A percentile compares a stretch with the other conserved stretches of the same genome.
These are phyloP conservation scores for Micrasema longulum DNA, from an alignment of 1,140 invertebrate genomes.

Conservation along the genomic window DNA sequence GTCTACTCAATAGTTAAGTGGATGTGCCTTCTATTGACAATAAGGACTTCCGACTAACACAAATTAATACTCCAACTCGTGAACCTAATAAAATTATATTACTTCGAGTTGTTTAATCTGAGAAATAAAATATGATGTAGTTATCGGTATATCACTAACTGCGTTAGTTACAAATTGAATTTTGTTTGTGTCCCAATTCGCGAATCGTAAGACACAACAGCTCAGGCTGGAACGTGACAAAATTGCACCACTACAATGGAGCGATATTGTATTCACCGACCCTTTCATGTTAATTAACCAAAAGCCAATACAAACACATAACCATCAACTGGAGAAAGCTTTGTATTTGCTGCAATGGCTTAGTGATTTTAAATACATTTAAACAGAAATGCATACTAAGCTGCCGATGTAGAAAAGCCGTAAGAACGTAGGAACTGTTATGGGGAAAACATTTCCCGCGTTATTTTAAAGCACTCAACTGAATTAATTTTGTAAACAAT, in stretches of 20 bases:
- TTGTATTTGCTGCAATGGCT: background rate
- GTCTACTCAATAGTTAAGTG: conserved; percentile 4
- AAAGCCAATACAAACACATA: conserved; percentile 28
- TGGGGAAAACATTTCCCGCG: conserved; percentile 5
- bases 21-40: conserved; percentile 8
- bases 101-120: too few relatives aligned
- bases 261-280: background rate
- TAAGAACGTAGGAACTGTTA: background rate
- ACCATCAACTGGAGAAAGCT: conserved; percentile 9
- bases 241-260: background rate
- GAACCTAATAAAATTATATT: too few relatives aligned
- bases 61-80: background rate
- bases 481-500: conserved; percentile 40
- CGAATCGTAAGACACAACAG: background rate
- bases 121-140: too few relatives aligned
- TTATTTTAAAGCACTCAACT: conserved; percentile 33
- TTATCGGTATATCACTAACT: background rate
- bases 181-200: conserved; percentile 6
- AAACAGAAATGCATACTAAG: background rate
- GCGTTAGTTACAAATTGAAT: background rate
- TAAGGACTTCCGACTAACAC: conserved; percentile 1
- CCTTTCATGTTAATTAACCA: conserved; percentile 11
- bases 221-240: background rate
- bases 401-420: background rate
- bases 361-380: conserved; percentile 12